Base-by-base conservation (phyloP, 2,888 invertebrate genomes). In the Orchestes rusci region DNA sequence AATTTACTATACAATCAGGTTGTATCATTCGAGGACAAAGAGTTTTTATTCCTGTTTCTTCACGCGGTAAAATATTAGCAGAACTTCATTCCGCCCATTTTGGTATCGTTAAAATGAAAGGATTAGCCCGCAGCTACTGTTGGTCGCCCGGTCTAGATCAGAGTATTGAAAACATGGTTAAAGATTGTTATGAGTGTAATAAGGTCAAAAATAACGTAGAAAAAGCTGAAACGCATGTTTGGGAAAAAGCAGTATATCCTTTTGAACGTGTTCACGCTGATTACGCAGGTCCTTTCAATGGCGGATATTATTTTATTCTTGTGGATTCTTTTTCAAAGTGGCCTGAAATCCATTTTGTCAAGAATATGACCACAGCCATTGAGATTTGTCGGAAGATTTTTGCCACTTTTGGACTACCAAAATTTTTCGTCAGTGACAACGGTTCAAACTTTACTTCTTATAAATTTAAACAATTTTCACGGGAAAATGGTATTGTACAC, bases 351-450 rank as follows among this genome's bases (percentile, higher is more conserved):
- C 8, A 10, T 12, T 31, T 12, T 13, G 12, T 12, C 5, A 31
- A 31, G 7, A 31, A n/a, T 31, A 39, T 31, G 12, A 31, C 16
- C 3, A 15, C 17, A 3, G 31, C 39, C 7, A 39, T 39, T 7
- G 19, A 39, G 12, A 17, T 31, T 16, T 17, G 8, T 4, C 16
- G 39, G 19, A 18, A 16, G 5, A 16, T 31, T 3, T 40, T 40
- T 33, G 40, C 40, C 12, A 20, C 3, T 5, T 40, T 40, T 33
- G 40, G 40, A 3, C n/a, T 40, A 20, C 40, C 40, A 32, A 4
- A n/a, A 12, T 3, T 5, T 3, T 4, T 40, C 3, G 33, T 40
- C 8, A 20, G 33, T 8, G 53, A 54, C 39, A 56, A 56, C 31
- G 55, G 31, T 18, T 20, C 20, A 43, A 39, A 27, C 16, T 43